A percentile compares a stretch with the other conserved stretches of the same genome.
Evolutionary conservation across 2,113 vertebrate genomes (phyloP).

Genomic region (Hemichromis elongatus): DNA sequence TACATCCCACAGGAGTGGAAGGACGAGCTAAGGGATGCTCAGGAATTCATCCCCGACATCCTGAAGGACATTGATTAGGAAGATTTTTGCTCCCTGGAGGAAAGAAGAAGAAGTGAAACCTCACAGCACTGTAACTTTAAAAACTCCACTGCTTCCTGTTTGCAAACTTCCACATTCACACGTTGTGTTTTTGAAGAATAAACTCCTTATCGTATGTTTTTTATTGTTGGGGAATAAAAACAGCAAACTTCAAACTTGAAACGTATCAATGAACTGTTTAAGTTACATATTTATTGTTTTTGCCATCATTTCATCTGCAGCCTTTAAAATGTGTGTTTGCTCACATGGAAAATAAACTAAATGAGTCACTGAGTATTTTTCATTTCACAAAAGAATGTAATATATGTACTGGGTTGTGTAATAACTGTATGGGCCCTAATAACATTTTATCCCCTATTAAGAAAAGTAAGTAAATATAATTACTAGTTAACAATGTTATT

Average conservation of each 20-base stretch:
- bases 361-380: background rate
- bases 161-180: background rate
- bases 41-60: conserved; percentile 21
- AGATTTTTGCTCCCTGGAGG: background rate
- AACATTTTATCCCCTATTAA: background rate
- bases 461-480: background rate
- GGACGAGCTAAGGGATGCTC: conserved; percentile 30
- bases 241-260: background rate
- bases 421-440: background rate
- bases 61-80: conserved; percentile 13
- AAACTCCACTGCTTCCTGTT: background rate
- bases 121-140: background rate
- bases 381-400: background rate
- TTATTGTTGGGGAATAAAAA: background rate
- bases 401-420: background rate
- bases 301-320: background rate
- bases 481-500: background rate
- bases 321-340: background rate
- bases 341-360: background rate
- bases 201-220: background rate
- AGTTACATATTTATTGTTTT: background rate
- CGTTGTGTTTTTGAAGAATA: background rate
- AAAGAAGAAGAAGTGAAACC: background rate
- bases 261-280: background rate
- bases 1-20: conserved; percentile 56